Conservation (phyloP, 2,797 vertebrate species). For the Halcyon leucocephala region DNA sequence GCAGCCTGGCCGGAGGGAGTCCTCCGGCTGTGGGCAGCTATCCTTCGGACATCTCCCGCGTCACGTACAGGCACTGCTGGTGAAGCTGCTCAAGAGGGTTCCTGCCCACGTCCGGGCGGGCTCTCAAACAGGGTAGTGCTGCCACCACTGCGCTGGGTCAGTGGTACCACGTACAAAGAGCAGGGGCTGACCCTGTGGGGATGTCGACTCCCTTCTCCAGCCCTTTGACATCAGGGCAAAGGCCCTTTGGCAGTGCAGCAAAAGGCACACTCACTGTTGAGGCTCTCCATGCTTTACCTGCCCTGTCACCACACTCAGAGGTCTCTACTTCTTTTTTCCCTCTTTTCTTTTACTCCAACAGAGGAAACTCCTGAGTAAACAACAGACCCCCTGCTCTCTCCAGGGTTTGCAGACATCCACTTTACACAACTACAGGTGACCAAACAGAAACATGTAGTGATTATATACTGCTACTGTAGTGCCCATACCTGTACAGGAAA, state of each 20-base stretch:
- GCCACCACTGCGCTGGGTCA: neutral
- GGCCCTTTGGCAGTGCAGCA: neutral
- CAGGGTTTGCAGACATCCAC: accelerated
- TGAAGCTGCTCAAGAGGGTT: neutral
- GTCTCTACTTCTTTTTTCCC: too few relatives aligned
- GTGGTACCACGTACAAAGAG: accelerated
- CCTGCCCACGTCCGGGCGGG: neutral
- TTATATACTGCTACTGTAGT: neutral
- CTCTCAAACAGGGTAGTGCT: accelerated
- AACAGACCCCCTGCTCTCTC: neutral
- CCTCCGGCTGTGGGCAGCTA: neutral
- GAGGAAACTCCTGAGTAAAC: neutral
- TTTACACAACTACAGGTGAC: neutral
- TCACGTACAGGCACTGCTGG: accelerated
- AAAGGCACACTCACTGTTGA: accelerated
- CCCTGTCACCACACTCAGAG: neutral
- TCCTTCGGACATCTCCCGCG: too few relatives aligned
- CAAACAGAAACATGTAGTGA: accelerated
- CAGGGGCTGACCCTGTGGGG: neutral
- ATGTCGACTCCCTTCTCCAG: neutral
- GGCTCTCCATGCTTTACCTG: neutral
- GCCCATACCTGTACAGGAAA: neutral
- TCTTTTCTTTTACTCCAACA: neutral
- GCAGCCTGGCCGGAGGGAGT: neutral
- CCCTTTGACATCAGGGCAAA: neutral